Conservation (phyloP, 2,888 invertebrate genomes). For the Artemia sinica region DNA sequence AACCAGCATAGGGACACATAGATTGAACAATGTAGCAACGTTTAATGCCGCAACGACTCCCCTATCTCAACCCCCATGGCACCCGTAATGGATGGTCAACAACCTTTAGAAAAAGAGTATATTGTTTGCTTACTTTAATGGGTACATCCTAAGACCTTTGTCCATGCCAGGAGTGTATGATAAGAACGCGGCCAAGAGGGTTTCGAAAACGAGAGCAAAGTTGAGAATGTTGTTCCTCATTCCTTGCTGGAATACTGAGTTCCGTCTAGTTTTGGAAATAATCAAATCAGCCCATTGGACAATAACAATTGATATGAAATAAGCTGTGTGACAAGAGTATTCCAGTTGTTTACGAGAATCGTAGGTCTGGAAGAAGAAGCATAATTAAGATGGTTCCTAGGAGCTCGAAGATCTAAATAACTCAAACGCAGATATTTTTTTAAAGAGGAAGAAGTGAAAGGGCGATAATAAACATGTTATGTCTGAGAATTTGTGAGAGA, state of each 20-base stretch:
- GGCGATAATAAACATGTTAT: too few relatives aligned
- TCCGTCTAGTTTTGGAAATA: slow-evolving; percentile 35
- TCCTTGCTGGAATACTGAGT: slow-evolving; percentile 35
- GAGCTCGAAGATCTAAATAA: too few relatives aligned
- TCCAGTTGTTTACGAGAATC: slow-evolving; percentile 33
- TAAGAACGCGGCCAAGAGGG: slow-evolving; percentile 18
- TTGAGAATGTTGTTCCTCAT: slow-evolving; percentile 67
- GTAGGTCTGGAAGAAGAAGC: slow-evolving; percentile 30
- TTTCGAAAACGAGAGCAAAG: slow-evolving; percentile 20
- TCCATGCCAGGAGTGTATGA: slow-evolving; percentile 23
- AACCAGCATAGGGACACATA: too few relatives aligned
- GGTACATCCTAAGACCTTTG: slow-evolving; percentile 22
- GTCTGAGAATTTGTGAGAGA: too few relatives aligned
- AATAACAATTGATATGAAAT: slow-evolving; percentile 35
- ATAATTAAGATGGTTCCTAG: slow-evolving; percentile 21
- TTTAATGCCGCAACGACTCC: too few relatives aligned
- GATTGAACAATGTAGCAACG: too few relatives aligned
- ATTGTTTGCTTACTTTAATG: slow-evolving; percentile 21
- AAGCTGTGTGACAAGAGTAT: slow-evolving; percentile 35
- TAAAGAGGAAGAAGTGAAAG: too few relatives aligned
- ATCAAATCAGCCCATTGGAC: slow-evolving; percentile 36
- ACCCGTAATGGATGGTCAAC: too few relatives aligned
- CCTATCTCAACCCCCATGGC: too few relatives aligned
- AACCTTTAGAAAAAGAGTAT: background rate
- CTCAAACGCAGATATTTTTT: too few relatives aligned